Evolutionary conservation across 2,797 vertebrate genomes (phyloP).

Genomic region (Phoebastria nigripes): DNA sequence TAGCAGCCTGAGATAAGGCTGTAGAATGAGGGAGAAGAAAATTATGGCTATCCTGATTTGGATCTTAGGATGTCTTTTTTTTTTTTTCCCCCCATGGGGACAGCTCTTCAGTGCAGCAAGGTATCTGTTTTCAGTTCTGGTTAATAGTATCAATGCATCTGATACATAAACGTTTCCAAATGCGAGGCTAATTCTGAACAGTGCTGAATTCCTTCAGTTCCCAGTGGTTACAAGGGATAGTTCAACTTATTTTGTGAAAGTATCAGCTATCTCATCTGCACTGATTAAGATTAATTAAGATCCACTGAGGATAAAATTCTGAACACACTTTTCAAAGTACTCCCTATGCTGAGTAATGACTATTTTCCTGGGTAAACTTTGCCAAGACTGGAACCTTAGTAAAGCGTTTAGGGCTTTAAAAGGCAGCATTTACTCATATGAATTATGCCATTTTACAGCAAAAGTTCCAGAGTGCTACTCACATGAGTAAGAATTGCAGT

Average conservation of each 20-base stretch:
- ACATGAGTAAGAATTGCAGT: slow-evolving; percentile 31
- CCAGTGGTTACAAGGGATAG: background rate
- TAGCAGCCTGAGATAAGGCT: background rate
- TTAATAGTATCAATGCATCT: background rate
- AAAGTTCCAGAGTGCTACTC: background rate
- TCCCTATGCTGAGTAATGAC: background rate
- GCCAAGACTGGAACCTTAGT: background rate
- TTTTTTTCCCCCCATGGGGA: too few species aligned
- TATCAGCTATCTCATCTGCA: background rate
- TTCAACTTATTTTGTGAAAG: background rate
- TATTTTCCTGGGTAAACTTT: slow-evolving; percentile 34
- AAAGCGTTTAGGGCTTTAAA: slow-evolving; percentile 28
- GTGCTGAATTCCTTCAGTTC: background rate
- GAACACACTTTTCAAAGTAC: background rate
- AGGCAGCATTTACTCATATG: slow-evolving; percentile 49
- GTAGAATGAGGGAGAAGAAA: background rate
- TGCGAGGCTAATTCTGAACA: background rate
- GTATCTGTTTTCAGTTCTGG: background rate
- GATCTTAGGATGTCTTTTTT: background rate
- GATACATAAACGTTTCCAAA: background rate
- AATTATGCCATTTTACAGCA: slow-evolving; percentile 26
- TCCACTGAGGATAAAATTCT: background rate
- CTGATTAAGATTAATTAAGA: slow-evolving; percentile 25
- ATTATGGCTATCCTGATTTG: background rate
- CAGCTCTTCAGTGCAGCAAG: background rate